Evolutionary conservation across 2,113 vertebrate genomes (phyloP).

Genomic region (Ploceus nigricollis): DNA sequence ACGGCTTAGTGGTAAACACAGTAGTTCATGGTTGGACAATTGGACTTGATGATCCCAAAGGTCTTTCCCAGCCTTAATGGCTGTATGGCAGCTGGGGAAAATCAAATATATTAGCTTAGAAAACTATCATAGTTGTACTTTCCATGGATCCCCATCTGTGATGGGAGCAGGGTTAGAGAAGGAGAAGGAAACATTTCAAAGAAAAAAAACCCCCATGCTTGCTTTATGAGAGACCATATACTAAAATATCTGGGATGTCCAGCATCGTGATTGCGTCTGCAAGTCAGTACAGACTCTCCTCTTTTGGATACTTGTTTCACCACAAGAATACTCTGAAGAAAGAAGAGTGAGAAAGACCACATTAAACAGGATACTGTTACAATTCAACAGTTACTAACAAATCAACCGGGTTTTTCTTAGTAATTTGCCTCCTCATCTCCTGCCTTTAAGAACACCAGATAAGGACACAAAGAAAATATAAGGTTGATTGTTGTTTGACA

Average conservation of each 20-base stretch:
- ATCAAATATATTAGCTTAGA: background rate
- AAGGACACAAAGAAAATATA: background rate
- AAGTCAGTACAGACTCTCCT: background rate
- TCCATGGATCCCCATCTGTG: background rate
- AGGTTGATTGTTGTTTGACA: background rate
- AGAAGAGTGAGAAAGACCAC: background rate
- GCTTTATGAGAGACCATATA: background rate
- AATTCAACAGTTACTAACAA: background rate
- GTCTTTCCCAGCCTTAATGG: background rate
- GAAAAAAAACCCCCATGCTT: background rate
- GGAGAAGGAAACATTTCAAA: background rate
- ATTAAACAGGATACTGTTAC: background rate
- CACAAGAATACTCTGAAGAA: background rate
- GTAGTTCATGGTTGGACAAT: background rate
- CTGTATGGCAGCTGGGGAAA: background rate
- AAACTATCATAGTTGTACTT: background rate
- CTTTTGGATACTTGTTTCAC: background rate
- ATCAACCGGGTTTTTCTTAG: background rate
- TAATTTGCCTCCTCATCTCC: background rate
- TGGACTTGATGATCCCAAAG: background rate
- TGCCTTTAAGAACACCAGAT: background rate
- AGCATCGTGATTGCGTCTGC: background rate
- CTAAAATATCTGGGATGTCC: background rate
- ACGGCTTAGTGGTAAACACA: background rate
- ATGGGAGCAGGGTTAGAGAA: background rate